phyloP scores from a whole-genome alignment of 2,888 invertebrate genomes.

The Micoletzkya japonica region DNA sequence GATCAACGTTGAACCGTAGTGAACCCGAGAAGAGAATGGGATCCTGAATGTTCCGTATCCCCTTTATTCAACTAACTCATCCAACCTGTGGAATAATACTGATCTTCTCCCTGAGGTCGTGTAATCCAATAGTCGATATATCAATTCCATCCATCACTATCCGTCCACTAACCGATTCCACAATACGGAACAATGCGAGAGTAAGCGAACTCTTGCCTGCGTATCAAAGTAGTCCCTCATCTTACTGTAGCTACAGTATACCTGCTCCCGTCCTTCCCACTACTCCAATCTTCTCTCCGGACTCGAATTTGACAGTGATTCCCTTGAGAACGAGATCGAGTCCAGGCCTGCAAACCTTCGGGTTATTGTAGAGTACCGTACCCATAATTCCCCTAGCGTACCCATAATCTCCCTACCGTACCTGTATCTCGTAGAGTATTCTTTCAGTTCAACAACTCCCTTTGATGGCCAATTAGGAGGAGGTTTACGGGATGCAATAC shows the following conservation, averaged over 20 bases:
- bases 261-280: conserved; percentile 66
- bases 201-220: conserved; percentile 60
- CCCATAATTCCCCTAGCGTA: conserved; percentile 81
- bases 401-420: conserved; percentile 69
- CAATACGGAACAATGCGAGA: conserved; percentile 61
- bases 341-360: conserved; percentile 80
- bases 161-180: conserved; percentile 55
- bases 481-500: conserved; percentile 24
- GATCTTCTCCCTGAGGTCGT: conserved; percentile 80
- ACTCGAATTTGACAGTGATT: conserved; percentile 68
- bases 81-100: conserved; percentile 75
- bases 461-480: conserved; percentile 44
- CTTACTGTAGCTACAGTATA: neutral
- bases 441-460: conserved; percentile 38
- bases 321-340: conserved; percentile 67
- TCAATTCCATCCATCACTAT: conserved; percentile 55
- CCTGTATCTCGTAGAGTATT: conserved; percentile 36
- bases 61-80: neutral
- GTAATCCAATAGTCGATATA: conserved; percentile 74
- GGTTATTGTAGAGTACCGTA: conserved; percentile 79
- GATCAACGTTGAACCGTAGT: conserved; percentile 88
- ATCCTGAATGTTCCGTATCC: conserved; percentile 46
- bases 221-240: neutral
- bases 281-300: conserved; percentile 70
- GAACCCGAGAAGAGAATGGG: conserved; percentile 61